Evolutionary conservation across 2,888 invertebrate species (phyloP), one percentile per base, ranked within the genome.

Genomic region (Therioaphis trifolii): DNA sequence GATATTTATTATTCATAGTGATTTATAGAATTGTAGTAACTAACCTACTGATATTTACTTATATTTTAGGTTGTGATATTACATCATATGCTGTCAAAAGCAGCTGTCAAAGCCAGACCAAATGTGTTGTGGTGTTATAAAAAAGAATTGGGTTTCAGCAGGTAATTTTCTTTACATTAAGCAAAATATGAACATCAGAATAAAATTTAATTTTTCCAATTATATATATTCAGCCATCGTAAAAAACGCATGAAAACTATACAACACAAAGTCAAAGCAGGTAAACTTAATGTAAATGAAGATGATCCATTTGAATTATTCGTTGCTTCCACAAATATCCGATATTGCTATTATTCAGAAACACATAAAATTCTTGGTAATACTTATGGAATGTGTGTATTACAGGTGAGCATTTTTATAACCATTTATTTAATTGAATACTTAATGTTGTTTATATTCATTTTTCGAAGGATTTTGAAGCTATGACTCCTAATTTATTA

Each of bases 61-160:
- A 0, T 82, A 11, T 87, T 88, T 71, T 87, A 97, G 96, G 95
- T 98, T 18, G 97, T 98, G 7, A 96, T 98, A 88, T 90, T 99
- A 4, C 98, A 99, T 90, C 98, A 99, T 88, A 98, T 99, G 93
- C 90, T 99, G 68, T 94, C 97, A 0, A 99, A 99, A 90, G 95
- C 98, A 0, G 93, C 94, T 75, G 94, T 98, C 0, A 96, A 96
- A 89, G 93, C 97, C 0, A 91, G 98, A 61, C 99, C 99, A 0
- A 94, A 94, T 66, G 97, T 99, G 0, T 90, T 99, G 14, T 99
- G 99, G 99, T 99, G 99, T 89, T 99, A 99, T 89, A 99, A 99
- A 87, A 92, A 98, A 93, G 96, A 97, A 88, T 92, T 96, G 87
- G 95, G 95, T 40, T 96, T 96, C 86, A 95, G 94, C 89, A 95